Evolutionary conservation across 2,797 vertebrate species (phyloP), one percentile per base, ranked within the genome.

Genomic region (Sphenodon punctatus): DNA sequence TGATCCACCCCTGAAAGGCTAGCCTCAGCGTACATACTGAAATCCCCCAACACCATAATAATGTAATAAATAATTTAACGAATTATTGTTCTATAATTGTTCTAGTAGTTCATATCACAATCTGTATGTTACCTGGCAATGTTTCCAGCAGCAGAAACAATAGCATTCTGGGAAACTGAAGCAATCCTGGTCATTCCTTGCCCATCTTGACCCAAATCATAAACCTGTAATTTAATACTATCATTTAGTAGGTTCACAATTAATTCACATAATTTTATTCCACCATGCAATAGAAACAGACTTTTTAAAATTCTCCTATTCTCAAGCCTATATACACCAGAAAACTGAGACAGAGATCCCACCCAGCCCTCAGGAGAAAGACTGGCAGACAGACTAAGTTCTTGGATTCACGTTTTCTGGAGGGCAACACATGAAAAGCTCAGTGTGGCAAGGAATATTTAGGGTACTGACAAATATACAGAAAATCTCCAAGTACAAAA

Each of bases 161-260:
- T 95, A 25, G 97, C 93, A 89, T 91, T 98, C 94, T 97, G 98
- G 4, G 98, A 99, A 94, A 99, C 96, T 64, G 97, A 98, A 22
- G 98, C 97, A 85, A 99, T 97, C 22, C 98, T 96, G 80, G 97
- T 96, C 97, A 99, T 99, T 43, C 97, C 97, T 68, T 97, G 96
- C 19, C 98, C 98, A 78, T 99, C 98, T 11, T 95, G 90, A 4
- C 98, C 98, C 79, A 99, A 94, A 92, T 99, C 98, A 46, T 99
- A 99, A 87, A 98, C 98, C 98, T 99, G 88, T 27, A 90, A 92
- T 87, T 67, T 66, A 92, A 34, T 2, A 73, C 8, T 64, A 17
- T 12, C 65, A n/a, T 48, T 82, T 30, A 87, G 60, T 58, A 38
- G 46, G 30, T 59, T 72, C 81, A 49, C 0, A 1, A 58, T 42